Conservation (phyloP, 2,113 vertebrate species). For the Perca flavescens region DNA sequence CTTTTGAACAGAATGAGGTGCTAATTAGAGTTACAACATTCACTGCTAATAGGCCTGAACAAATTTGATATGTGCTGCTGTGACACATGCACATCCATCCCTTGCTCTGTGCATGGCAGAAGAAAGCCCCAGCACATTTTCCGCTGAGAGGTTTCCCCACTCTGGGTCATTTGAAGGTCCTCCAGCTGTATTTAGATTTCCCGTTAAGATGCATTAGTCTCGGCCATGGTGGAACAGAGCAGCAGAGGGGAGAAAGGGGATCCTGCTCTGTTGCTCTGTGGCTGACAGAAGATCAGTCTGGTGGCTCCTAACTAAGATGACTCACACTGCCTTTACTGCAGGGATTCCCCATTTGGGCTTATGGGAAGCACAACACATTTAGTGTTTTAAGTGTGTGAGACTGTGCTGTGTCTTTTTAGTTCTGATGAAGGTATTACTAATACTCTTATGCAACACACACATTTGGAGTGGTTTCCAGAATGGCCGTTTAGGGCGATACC, state of each 20-base stretch:
- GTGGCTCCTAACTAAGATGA: slow-evolving; percentile 64
- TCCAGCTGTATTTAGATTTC: slow-evolving; percentile 68
- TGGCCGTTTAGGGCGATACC: slow-evolving; percentile 13
- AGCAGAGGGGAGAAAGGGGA: slow-evolving; percentile 48
- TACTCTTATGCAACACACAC: slow-evolving; percentile 27
- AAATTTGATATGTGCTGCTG: background rate
- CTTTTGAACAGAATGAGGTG: background rate
- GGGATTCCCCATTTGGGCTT: slow-evolving; percentile 73
- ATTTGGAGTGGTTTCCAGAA: slow-evolving; percentile 7
- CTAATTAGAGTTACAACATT: background rate
- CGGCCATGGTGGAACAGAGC: slow-evolving; percentile 51
- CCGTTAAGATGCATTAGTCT: slow-evolving; percentile 69
- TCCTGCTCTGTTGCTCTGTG: slow-evolving; percentile 64
- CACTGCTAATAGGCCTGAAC: background rate
- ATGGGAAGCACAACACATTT: slow-evolving; percentile 50
- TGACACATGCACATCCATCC: background rate
- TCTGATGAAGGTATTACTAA: slow-evolving; percentile 29
- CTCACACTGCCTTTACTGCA: slow-evolving; percentile 67
- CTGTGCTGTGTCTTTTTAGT: slow-evolving; percentile 3
- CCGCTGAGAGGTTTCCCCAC: slow-evolving; percentile 47
- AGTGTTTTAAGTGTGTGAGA: slow-evolving; percentile 30
- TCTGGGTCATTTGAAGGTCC: slow-evolving; percentile 62
- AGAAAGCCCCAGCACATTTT: slow-evolving; percentile 42
- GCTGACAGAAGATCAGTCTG: slow-evolving; percentile 64
- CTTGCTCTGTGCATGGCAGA: background rate